Evolutionary conservation across 2,113 vertebrate species (phyloP), one percentile per base, ranked within the genome.

Genomic region (Cyanoderma ruficeps): DNA sequence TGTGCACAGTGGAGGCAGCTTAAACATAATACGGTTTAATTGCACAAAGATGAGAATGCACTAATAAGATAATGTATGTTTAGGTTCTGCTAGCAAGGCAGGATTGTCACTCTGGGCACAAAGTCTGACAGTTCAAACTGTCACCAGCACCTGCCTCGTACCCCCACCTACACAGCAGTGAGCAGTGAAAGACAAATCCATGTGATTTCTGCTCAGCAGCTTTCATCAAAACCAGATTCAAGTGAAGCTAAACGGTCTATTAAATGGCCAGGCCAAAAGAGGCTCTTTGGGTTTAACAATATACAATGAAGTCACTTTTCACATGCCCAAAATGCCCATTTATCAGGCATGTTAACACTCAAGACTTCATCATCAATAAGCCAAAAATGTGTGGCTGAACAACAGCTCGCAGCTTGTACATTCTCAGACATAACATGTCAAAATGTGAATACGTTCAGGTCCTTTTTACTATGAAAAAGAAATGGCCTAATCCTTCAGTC

Each of bases 91-190:
- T 65, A 82, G 46, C 6, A 52, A 96, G 92, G 81, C 90, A 93
- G 90, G 86, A 84, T 97, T 97, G 74, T 87, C 84, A 89, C 53
- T 23, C 59, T 50, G 70, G 86, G 91, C 92, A 95, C 63, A 22
- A 76, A 89, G 69, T 95, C 89, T 95, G 97, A 75, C 84, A 97
- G 91, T 55, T 93, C 94, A 89, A 96, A 93, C 50, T 92, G 90
- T 59, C 93, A 97, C 92, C 92, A 96, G 76, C 95, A 98, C 96
- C 97, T 97, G 95, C 93, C 95, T 50, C 10, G 2, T 94, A 72
- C 15, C 20, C 92, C 83, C 96, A 98, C 74, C 87, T 85, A 94
- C 94, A 90, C 55, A 90, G 80, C 67, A 96, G 70, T 2, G 83
- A 89, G 83, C 90, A 95, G 3, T 37, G 65, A 91, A 89, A 97